These are phyloP conservation scores for Parasteatoda tepidariorum DNA, from an alignment of 1,140 invertebrate genomes.

Conservation along the genomic window DNA sequence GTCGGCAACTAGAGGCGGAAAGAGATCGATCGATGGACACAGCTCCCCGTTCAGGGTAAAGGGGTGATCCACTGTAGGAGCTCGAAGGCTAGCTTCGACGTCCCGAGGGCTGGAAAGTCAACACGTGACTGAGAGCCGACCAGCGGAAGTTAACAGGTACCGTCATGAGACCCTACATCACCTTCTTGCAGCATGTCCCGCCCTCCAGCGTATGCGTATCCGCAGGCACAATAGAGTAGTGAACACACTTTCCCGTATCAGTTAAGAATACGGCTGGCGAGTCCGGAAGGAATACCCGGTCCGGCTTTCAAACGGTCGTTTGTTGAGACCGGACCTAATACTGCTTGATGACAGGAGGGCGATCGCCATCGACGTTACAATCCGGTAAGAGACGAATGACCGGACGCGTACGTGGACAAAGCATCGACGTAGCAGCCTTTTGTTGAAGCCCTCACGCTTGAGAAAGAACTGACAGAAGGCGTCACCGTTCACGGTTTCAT, in stretches of 20 bases:
- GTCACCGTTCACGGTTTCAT: too few species aligned
- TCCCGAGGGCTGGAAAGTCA: too few species aligned
- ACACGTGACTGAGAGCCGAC: too few species aligned
- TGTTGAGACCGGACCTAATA: background rate
- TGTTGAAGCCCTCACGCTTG: too few species aligned
- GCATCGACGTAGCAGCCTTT: background rate
- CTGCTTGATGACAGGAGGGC: background rate
- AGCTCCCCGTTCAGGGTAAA: too few species aligned
- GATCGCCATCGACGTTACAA: constrained; percentile 66
- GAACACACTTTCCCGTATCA: constrained; percentile 80
- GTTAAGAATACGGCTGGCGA: constrained; percentile 65
- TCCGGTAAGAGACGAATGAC: constrained; percentile 78
- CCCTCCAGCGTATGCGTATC: constrained; percentile 71
- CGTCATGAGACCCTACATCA: background rate
- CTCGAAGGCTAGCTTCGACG: too few species aligned
- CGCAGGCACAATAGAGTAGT: constrained; percentile 72
- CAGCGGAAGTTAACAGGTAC: too few species aligned
- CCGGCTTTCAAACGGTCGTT: background rate
- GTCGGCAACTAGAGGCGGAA: too few species aligned
- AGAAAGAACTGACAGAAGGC: too few species aligned
- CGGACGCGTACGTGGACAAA: constrained; percentile 72
- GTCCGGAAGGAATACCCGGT: background rate
- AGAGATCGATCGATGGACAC: too few species aligned
- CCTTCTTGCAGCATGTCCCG: constrained; percentile 67
- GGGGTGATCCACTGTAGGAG: too few species aligned